phyloP scores from a whole-genome alignment of 2,888 invertebrate species.

The Mellilla xanthometata region DNA sequence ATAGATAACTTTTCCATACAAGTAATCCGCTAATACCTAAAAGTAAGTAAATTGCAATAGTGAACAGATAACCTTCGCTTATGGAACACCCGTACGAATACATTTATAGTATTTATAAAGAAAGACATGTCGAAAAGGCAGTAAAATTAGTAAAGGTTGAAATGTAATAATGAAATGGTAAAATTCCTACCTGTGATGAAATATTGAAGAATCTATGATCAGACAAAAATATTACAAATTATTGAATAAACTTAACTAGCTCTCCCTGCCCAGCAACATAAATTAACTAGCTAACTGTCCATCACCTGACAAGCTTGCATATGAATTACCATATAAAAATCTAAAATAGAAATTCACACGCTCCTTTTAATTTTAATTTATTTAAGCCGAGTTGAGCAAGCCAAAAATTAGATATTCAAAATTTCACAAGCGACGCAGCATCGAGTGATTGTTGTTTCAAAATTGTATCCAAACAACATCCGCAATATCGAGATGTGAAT shows the following conservation, averaged over 20 bases:
- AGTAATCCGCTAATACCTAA: background rate
- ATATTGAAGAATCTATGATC: background rate
- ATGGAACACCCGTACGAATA: no score
- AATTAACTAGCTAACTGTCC: background rate
- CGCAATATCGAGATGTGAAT: constrained; percentile 53
- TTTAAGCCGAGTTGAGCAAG: constrained; percentile 38
- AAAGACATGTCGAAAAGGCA: no score
- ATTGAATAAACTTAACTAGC: background rate
- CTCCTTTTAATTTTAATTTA: constrained; percentile 37
- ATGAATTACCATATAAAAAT: constrained; percentile 25
- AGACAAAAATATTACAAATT: no score
- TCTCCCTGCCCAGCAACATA: background rate
- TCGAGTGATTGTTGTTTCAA: constrained; percentile 60
- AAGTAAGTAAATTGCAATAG: no score
- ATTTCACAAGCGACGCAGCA: constrained; percentile 45
- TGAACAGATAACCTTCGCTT: no score
- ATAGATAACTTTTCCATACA: constrained; percentile 3
- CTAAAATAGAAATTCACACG: constrained; percentile 36
- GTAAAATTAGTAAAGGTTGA: no score
- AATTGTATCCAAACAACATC: constrained; percentile 58
- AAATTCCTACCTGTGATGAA: no score
- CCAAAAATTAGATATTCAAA: constrained; percentile 37
- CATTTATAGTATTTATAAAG: no score
- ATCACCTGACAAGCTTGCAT: constrained; percentile 16
- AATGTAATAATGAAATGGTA: no score